Evolutionary conservation across 1,140 invertebrate species (phyloP).

Genomic region (Leptonema lineaticorne): DNA sequence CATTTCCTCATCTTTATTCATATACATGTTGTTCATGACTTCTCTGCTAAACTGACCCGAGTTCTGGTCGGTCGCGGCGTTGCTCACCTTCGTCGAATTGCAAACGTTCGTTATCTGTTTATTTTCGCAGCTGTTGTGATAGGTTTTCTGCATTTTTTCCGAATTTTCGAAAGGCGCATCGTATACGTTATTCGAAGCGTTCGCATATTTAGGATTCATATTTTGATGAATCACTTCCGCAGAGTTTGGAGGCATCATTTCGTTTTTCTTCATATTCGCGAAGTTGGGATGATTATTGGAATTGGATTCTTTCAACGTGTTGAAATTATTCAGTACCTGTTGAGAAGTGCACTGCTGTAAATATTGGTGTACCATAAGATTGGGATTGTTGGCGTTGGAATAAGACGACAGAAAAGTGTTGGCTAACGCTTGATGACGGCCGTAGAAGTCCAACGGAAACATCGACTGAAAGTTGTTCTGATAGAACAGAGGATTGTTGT

Average conservation of each 20-base stretch:
- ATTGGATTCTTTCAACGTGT: conserved; percentile 27
- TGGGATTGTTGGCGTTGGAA: conserved; percentile 21
- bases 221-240: not conserved
- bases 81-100: not conserved
- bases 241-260: not conserved
- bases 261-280: not conserved
- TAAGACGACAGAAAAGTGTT: conserved; percentile 32
- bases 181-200: not conserved
- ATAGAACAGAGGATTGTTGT: conserved; percentile 35
- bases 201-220: not conserved
- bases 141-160: not conserved
- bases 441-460: conserved; percentile 36
- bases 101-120: not conserved
- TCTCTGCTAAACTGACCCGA: not conserved
- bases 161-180: not conserved
- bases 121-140: conserved; percentile 1
- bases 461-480: conserved; percentile 36
- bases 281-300: conserved; percentile 3
- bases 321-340: conserved; percentile 18
- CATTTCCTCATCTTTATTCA: not conserved
- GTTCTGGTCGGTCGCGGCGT: not conserved
- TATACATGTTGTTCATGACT: not conserved
- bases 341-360: conserved; percentile 21
- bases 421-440: conserved; percentile 34
- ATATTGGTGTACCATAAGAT: conserved; percentile 29